Evolutionary conservation across 2,888 invertebrate genomes (phyloP).

Genomic region (Heteropelma amictum): DNA sequence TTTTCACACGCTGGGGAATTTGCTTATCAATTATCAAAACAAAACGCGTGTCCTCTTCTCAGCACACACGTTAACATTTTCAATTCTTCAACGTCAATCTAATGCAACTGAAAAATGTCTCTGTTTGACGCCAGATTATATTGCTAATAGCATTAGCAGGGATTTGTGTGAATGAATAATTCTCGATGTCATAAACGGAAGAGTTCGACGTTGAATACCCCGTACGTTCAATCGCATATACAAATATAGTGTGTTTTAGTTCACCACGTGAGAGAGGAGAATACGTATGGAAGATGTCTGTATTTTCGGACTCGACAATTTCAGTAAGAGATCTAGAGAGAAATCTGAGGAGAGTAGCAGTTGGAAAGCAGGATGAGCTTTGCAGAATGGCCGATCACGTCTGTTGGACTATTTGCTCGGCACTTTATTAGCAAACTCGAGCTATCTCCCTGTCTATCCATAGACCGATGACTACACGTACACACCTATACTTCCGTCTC

Average conservation of each 20-base stretch:
- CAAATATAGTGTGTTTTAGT: neutral
- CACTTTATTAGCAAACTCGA: conserved; percentile 63
- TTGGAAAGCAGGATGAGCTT: conserved; percentile 47
- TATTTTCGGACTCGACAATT: conserved; percentile 9
- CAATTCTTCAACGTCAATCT: too few species aligned
- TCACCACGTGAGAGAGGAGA: neutral
- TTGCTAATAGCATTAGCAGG: too few species aligned
- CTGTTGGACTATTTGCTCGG: conserved; percentile 61
- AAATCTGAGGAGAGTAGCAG: conserved; percentile 23
- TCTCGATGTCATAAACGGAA: neutral
- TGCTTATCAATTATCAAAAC: too few species aligned
- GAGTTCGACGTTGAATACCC: neutral
- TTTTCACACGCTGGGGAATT: too few species aligned
- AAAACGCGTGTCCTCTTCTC: too few species aligned
- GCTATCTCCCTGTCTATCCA: conserved; percentile 8
- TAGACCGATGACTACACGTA: conserved; percentile 27
- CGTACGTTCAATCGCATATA: neutral
- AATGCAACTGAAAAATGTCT: too few species aligned
- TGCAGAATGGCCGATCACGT: conserved; percentile 57
- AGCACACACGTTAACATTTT: too few species aligned
- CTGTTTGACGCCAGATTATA: too few species aligned
- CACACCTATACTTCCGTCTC: conserved; percentile 47
- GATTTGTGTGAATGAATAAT: neutral
- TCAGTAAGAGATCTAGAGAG: conserved; percentile 36
- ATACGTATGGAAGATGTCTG: conserved; percentile 1